phyloP scores from a whole-genome alignment of 2,113 vertebrate species.

The Catharus bicknelli region DNA sequence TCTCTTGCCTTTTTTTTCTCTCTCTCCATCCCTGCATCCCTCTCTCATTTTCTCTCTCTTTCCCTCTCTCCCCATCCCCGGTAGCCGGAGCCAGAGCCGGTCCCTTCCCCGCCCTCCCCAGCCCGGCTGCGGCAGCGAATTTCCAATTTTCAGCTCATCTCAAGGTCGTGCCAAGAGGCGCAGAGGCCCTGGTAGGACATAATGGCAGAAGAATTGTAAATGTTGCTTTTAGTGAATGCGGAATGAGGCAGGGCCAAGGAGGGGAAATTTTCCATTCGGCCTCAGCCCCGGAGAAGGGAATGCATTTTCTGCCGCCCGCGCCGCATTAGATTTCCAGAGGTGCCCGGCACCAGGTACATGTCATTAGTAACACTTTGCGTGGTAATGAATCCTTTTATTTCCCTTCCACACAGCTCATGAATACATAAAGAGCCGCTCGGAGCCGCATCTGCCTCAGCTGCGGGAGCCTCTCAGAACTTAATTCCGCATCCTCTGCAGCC shows the following conservation, averaged over 20 bases:
- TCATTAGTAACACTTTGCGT: slow-evolving; percentile 99
- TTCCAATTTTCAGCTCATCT: slow-evolving; percentile 97
- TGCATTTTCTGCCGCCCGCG: slow-evolving; percentile 92
- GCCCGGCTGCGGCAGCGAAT: slow-evolving; percentile 84
- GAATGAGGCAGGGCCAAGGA: slow-evolving; percentile 82
- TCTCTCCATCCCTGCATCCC: too few relatives aligned
- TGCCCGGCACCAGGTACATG: slow-evolving; percentile 95
- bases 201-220: slow-evolving; percentile 97
- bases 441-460: slow-evolving; percentile 71
- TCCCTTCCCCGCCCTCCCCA: slow-evolving; percentile 43
- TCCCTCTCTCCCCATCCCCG: neutral
- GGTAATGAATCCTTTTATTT: slow-evolving; percentile 99
- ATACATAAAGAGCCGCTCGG: slow-evolving; percentile 88
- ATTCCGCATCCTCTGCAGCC: slow-evolving; percentile 58
- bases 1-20: too few relatives aligned
- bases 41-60: too few relatives aligned
- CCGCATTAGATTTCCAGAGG: slow-evolving; percentile 99
- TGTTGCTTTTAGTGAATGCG: slow-evolving; percentile 90
- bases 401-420: slow-evolving; percentile 93
- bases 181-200: slow-evolving; percentile 98
- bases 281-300: slow-evolving; percentile 75
- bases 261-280: slow-evolving; percentile 86
- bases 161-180: slow-evolving; percentile 87
- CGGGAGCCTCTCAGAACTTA: slow-evolving; percentile 63
- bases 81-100: neutral